Base-by-base conservation (phyloP, 2,888 invertebrate genomes). In the Lottia scabra region DNA sequence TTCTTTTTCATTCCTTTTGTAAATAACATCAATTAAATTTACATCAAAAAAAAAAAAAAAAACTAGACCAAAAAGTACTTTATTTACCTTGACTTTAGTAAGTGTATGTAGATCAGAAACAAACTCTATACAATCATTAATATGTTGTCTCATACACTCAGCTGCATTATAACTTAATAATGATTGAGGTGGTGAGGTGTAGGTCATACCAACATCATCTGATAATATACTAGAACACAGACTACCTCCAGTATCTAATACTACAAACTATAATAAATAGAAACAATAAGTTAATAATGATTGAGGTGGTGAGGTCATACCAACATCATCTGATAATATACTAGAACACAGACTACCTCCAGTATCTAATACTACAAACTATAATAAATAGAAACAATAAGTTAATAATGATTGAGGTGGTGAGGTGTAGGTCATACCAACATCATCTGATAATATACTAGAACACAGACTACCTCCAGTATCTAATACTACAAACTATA, bases 41-140 rank as follows among this genome's bases (percentile, higher is more conserved):
- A n/a, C n/a, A n/a, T n/a, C n/a, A n/a, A n/a, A n/a, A n/a, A n/a
- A n/a, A n/a, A n/a, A n/a, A n/a, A n/a, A n/a, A n/a, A n/a, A n/a
- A n/a, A n/a, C n/a, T n/a, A n/a, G n/a, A n/a, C 63, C 13, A 62
- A 6, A 63, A 12, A 38, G 10, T n/a, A 16, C 38, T 65, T 63
- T 46, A 16, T 70, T 80, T 89, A 96, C 97, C 94, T 98, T 99
- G 79, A 99, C 94, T 92, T 98, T 98, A 83, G 95, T 96, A 71
- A 99, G 92, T 0, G 98, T 96, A 87, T 99, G 97, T 78, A 98
- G 95, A 90, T 99, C 99, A 13, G 96, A 94, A 77, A 99, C 92
- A 89, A 99, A 96, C 78, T 99, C 99, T 63, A 99, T 92, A 80
- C 97, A 94, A 90, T 99, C 99, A 27, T 93, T 93, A 71, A 99